Evolutionary conservation across 2,113 vertebrate genomes (phyloP), one percentile per base, ranked within the genome.

Genomic region (Vidua chalybeata): DNA sequence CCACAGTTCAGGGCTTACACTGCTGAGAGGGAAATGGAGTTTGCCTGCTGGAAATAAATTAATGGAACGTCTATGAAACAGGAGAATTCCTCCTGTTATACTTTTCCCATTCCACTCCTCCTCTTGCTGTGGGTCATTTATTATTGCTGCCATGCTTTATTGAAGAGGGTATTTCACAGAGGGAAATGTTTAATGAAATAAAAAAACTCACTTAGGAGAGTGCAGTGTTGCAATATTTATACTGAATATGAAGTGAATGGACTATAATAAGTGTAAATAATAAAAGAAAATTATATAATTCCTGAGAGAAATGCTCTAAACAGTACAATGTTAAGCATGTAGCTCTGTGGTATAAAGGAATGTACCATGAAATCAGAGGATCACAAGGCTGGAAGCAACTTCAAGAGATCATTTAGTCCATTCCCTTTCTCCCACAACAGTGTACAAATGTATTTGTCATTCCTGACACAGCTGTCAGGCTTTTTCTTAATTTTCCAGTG

Each of bases 41-140:
- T 85, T 74, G 86, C 72, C 78, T 77, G 33, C 27, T 91, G 72
- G 49, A 90, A 96, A 90, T 88, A 90, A 93, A 89, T 91, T 84
- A 96, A 90, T 84, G 84, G 72, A 84, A 90, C 14, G 41, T 37
- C 64, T 78, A 5, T 75, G 85, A 93, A 96, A 93, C 49, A 35
- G 64, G 85, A 96, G 92, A 92, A 81, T 89, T 96, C 23, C 56
- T 88, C 61, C 52, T 54, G 85, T 30, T 96, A 45, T 1, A 46
- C 21, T 78, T 89, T 80, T 89, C 83, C 82, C 52, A 28, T 81
- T 89, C 35, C 52, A 63, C 15, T 62, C 92, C 61, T 87, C 46
- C 24, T 81, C 61, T 80, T 64, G 39, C 79, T 74, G 9, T 74
- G 75, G 59, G 63, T 95, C 90, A 77, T 92, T 92, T 90, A 41